Evolutionary conservation across 2,888 invertebrate species (phyloP), one percentile per base, ranked within the genome.

Genomic region (Chrysolina americana): DNA sequence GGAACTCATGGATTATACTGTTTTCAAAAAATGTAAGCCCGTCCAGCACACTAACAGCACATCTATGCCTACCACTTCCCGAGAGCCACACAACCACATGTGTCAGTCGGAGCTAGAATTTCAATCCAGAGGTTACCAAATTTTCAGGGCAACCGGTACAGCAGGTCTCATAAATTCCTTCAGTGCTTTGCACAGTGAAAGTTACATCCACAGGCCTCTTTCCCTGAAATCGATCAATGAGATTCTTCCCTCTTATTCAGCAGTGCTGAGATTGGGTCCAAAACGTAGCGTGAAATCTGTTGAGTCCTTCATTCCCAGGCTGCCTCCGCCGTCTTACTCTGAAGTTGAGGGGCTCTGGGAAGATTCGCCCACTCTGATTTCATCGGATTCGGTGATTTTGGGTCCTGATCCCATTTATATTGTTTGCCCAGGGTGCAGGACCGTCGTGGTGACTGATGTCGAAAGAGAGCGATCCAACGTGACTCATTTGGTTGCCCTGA

Each of bases 391-490:
- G 13, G 50, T 84, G 11, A 72, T 84, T 13, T 85, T 87, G 77
- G 87, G 88, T 13, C 86, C 87, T 0, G 85, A 87, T 70, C 87
- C 88, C 1, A 78, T 84, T 10, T 85, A 87, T 65, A 78, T 86
- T 2, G 80, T 85, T 48, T 88, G 88, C 76, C 85, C 86, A 17
- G 78, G 83, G 63, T 88, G 88, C 78, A 80, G 83, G 15, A 81
- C 83, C 41, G 82, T 86, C 4, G 84, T 87, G 10, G 78, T 86
- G 28, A 88, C 87, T 0, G 81, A 83, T 44, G 83, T 84, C 13
- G 82, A 84, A 36, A 78, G 81, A 4, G 83, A 85, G 74, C 72
- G 86, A 74, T 86, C 87, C 17, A 82, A 82, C 69, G 73, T 86
- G 50, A 85, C 87, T 3, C 87, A 88, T 76, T 78, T 86, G 68